A percentile compares a stretch with the other conserved stretches of the same genome.
Evolutionary conservation across 2,888 invertebrate genomes (phyloP).

Genomic region (Limnephilus auricula): DNA sequence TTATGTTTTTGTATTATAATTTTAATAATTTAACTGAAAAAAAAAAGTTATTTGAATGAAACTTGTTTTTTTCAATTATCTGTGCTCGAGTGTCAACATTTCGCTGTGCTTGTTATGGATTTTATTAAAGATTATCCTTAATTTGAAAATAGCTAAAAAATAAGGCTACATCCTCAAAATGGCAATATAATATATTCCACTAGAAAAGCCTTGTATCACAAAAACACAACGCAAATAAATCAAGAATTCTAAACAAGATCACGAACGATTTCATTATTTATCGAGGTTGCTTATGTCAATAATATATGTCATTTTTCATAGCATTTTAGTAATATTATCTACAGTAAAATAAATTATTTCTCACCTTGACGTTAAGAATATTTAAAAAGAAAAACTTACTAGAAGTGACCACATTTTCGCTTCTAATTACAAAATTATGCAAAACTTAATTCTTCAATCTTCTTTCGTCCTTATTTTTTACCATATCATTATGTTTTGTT

Average conservation of each 20-base stretch:
- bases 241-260: background rate
- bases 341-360: background rate
- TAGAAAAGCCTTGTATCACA: background rate
- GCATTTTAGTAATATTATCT: background rate
- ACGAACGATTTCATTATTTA: background rate
- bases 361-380: background rate
- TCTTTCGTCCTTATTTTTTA: background rate
- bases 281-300: background rate
- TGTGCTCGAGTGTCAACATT: no score
- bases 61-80: no score
- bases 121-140: no score
- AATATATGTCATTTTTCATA: background rate
- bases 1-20: no score
- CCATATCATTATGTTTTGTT: background rate
- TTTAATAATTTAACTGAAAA: no score
- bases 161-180: background rate
- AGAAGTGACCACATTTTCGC: background rate
- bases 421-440: background rate
- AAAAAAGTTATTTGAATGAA: no score
- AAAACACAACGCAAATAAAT: background rate
- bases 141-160: no score
- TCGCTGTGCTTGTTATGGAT: no score
- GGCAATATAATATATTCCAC: background rate
- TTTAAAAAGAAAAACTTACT: background rate
- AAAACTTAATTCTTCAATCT: background rate